Evolutionary conservation across 2,888 invertebrate genomes (phyloP), one percentile per base, ranked within the genome.

Genomic region (Sycophila texana): DNA sequence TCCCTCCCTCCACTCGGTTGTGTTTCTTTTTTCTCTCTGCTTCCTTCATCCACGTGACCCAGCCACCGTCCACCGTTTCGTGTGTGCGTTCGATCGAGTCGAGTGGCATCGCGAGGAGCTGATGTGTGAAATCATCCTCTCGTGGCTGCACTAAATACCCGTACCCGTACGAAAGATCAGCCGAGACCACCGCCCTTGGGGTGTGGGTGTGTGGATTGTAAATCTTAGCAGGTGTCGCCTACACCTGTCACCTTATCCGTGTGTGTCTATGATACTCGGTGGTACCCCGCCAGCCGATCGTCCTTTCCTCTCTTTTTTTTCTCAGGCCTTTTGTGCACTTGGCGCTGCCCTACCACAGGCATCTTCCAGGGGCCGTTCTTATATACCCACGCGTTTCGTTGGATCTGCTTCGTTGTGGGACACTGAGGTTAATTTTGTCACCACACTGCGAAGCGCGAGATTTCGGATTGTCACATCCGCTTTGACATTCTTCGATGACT

Each of bases 221-320:
- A 86, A 87, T 86, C 83, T 82, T 80, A 79, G 84, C 87, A 87
- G 86, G 87, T 87, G 87, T 86, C 86, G 72, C 58, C 58, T 67
- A 72, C 78, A 87, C 86, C 87, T 87, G 87, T 86, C 86, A 83
- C 70, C 55, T 73, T 73, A 67, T 78, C 67, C 72, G 51, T 55
- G 65, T 51, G 60, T 61, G 67, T 65, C 75, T 70, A 68, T 67
- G 72, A 70, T 75, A 60, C 60, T 58, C 58, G 60, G 26, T 61
- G 30, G 57, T 57, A 49, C 55, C 55, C n/a, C 10, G 26, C 22
- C 12, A 61, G 22, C 13, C 30, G 16, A 61, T 39, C 26, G 14
- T 30, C 20, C 12, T 4, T 47, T 18, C 18, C 47, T 51, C 22
- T 53, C 10, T 57, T 49, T 72, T 26, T 58, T 77, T 16, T 58